Base-by-base conservation (phyloP, 2,888 invertebrate species). In the Acleris sparsana region DNA sequence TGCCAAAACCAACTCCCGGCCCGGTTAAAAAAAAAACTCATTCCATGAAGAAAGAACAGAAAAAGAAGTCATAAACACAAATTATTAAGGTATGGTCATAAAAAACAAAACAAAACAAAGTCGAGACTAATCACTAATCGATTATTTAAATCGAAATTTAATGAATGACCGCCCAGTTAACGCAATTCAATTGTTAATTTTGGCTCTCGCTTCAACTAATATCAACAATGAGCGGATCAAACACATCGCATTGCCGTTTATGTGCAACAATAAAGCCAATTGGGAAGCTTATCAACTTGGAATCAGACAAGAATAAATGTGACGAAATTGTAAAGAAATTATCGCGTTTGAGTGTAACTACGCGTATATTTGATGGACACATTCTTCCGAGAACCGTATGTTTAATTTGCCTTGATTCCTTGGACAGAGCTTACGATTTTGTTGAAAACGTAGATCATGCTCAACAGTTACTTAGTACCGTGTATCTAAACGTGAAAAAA, bases 401-500 rank as follows among this genome's bases (percentile, higher is more conserved):
- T 77, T 77, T 82, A 18, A 68, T 75, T 2, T 89, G 89, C 76
- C 65, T 82, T 1, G 71, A 71, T 48, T 70, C 78, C 1, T 70
- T 89, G 44, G 79, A 87, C 43, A 81, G 73, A 53, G 84, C 86
- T 7, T 82, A 75, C 62, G 80, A 84, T 3, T 88, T 90, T 62
- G 77, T 88, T 16, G 57, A 73, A 7, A 68, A 72, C 2, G 74
- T 90, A 17, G 83, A 89, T 63, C 75, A 73, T 18, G 86, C 88
- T 0, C 88, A 89, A 70, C 43, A 65, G 29, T 1, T 56, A 3
- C 65, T 65, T 49, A 73, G 70, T 20, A 73, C 78, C 44, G 68
- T 82, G 46, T 60, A 76, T 16, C 68, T 70, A 2, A 75, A 72
- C 63, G 70, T 77, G 43, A 83, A 83, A 18, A 84, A 84, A 71